Evolutionary conservation across 2,113 vertebrate species (phyloP).

Genomic region (Strix uralensis): DNA sequence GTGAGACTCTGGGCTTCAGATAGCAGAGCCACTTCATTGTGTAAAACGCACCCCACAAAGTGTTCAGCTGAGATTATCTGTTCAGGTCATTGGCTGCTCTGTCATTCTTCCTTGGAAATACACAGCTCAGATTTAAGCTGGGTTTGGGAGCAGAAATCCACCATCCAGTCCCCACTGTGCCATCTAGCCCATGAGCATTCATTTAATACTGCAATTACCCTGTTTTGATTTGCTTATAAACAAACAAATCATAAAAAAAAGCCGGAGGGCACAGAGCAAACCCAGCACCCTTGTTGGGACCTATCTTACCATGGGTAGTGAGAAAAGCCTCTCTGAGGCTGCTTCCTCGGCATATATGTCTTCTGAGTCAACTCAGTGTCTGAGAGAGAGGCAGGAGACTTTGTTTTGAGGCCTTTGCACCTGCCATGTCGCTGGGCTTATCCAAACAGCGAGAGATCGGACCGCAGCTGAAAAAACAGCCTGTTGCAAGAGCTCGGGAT

Average conservation of each 20-base stretch:
- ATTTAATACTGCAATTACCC: background rate
- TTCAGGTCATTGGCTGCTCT: background rate
- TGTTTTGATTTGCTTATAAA: background rate
- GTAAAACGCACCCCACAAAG: background rate
- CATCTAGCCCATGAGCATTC: background rate
- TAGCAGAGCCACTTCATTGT: background rate
- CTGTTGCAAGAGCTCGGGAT: background rate
- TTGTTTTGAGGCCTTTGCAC: conserved; percentile 49
- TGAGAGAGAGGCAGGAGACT: background rate
- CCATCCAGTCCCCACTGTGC: fast-evolving
- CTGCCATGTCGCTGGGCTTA: conserved; percentile 60
- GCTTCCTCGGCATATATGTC: background rate
- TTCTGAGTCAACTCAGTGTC: background rate
- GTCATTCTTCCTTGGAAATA: background rate
- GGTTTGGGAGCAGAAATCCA: background rate
- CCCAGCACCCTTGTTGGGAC: background rate
- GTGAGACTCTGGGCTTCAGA: background rate
- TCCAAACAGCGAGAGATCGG: conserved; percentile 37
- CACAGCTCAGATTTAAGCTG: background rate
- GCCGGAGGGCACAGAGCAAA: background rate
- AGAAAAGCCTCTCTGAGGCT: background rate
- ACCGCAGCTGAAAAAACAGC: conserved; percentile 74
- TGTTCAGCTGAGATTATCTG: background rate
- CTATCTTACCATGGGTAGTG: background rate
- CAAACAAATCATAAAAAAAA: background rate